phyloP scores from a whole-genome alignment of 2,113 vertebrate species.

The Oplegnathus fasciatus region DNA sequence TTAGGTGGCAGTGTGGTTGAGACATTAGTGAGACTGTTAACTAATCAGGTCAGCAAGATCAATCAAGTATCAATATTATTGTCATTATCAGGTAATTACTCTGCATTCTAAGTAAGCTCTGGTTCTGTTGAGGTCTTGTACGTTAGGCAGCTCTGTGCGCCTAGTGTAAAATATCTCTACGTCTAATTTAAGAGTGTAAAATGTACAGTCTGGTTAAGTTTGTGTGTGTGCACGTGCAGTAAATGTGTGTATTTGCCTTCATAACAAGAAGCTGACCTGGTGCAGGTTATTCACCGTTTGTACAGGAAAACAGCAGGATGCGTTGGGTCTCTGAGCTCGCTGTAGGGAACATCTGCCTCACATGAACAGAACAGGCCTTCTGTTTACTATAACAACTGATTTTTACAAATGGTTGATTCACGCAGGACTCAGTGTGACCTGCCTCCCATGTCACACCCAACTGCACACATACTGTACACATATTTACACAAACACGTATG shows the following conservation, averaged over 20 bases:
- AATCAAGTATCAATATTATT: background rate
- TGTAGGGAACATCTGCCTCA: background rate
- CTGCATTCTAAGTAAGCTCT: background rate
- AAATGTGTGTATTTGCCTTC: slow-evolving; percentile 20
- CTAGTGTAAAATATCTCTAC: background rate
- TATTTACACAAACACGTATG: slow-evolving; percentile 51
- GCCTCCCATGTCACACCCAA: background rate
- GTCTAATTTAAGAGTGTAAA: background rate
- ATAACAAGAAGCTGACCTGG: background rate
- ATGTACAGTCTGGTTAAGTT: background rate
- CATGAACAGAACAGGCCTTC: slow-evolving; percentile 3
- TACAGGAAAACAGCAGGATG: slow-evolving; percentile 3
- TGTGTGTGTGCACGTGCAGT: background rate
- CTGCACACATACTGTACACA: slow-evolving; percentile 36
- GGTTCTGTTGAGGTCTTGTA: background rate
- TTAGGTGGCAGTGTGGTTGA: too few species aligned
- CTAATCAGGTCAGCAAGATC: background rate
- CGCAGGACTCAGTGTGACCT: background rate
- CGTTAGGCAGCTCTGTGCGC: too few species aligned
- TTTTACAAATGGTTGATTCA: background rate
- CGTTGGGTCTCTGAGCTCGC: background rate
- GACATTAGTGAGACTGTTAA: too few species aligned
- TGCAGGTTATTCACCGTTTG: slow-evolving; percentile 12
- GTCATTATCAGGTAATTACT: background rate
- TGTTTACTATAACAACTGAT: slow-evolving; percentile 12